These are phyloP conservation scores for Dolichomitus sp. DNA, from an alignment of 2,888 invertebrate genomes.

Conservation along the genomic window DNA sequence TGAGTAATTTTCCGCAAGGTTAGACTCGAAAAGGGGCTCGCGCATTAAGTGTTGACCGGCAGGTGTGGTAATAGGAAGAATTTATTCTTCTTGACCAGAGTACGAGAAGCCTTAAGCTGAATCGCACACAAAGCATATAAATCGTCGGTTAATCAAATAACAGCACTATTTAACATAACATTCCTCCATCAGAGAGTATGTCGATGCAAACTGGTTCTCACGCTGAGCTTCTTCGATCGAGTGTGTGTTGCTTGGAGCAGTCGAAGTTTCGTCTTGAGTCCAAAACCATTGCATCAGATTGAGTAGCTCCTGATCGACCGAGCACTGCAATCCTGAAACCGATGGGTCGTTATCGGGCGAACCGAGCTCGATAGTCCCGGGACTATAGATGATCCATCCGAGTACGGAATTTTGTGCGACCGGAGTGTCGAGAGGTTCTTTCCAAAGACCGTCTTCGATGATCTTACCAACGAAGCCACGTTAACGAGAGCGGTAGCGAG, in stretches of 20 bases:
- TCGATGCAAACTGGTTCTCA: conserved; percentile 66
- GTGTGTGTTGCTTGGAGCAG: no score
- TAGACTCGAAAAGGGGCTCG: no score
- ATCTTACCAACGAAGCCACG: background rate
- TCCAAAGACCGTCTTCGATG: background rate
- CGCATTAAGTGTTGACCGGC: no score
- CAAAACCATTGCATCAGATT: conserved; percentile 46
- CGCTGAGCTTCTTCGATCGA: no score
- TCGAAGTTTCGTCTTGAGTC: conserved; percentile 54
- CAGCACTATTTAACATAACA: no score
- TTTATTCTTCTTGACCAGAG: no score
- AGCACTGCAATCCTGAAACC: conserved; percentile 55
- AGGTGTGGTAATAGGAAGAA: no score
- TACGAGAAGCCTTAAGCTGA: no score
- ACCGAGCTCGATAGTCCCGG: background rate
- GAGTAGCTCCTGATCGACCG: conserved; percentile 35
- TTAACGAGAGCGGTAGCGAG: background rate
- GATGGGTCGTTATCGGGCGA: background rate
- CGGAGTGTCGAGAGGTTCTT: background rate
- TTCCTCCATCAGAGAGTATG: conserved; percentile 31
- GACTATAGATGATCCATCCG: conserved; percentile 10
- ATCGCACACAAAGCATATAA: no score
- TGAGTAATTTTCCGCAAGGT: no score
- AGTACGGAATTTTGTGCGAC: conserved; percentile 6
- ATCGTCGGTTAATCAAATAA: no score